phyloP scores from a whole-genome alignment of 2,113 vertebrate species.

The Crotalus tigris region DNA sequence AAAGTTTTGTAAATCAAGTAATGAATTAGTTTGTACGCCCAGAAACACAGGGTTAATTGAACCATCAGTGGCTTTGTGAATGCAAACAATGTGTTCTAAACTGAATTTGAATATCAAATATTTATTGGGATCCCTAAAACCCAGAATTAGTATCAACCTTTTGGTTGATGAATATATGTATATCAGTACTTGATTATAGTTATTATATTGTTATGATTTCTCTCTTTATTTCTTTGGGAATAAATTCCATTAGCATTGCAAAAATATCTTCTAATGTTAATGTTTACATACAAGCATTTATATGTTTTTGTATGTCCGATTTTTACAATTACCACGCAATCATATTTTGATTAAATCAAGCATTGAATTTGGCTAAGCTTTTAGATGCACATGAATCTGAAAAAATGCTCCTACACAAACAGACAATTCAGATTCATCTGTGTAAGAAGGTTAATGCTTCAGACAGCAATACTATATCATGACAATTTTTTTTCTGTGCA shows the following conservation, averaged over 20 bases:
- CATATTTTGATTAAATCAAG: not conserved
- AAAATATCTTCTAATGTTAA: not conserved
- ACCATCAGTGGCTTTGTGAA: not conserved
- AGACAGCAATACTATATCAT: not conserved
- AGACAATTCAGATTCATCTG: not conserved
- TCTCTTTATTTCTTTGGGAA: not conserved
- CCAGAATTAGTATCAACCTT: not conserved
- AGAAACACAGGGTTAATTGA: not conserved
- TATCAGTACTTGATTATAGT: not conserved
- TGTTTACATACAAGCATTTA: not conserved
- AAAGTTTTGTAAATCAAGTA: not conserved
- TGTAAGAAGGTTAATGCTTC: accelerated
- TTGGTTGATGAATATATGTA: not conserved
- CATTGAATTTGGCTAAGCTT: not conserved
- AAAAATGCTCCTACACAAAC: not conserved
- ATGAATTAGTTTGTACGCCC: not conserved
- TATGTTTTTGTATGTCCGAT: not conserved
- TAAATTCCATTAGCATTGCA: not conserved
- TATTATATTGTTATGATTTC: not conserved
- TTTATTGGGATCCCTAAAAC: constrained; percentile 39
- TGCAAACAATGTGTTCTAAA: not conserved
- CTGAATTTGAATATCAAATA: constrained; percentile 10
- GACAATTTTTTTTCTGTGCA: not conserved
- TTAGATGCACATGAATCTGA: not conserved
- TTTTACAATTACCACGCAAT: not conserved